These are phyloP conservation scores for Anticlea derivata DNA, from an alignment of 2,888 invertebrate species.

Conservation along the genomic window DNA sequence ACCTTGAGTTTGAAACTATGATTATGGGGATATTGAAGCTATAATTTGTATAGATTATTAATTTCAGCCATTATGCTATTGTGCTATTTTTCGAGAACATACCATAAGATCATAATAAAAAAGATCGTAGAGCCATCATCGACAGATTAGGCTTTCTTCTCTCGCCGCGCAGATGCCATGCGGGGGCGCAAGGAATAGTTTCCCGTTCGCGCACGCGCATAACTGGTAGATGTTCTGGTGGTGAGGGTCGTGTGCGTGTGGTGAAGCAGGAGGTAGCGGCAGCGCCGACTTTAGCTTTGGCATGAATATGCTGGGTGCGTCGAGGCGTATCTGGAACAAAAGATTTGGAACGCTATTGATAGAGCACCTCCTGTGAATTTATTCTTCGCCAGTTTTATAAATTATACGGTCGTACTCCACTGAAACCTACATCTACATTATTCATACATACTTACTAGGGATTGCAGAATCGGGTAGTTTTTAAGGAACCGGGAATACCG, in stretches of 20 bases:
- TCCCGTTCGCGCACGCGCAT: constrained; percentile 95
- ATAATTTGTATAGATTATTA: not conserved
- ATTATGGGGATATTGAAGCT: constrained; percentile 2
- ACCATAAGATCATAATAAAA: too few species aligned
- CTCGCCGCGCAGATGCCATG: constrained; percentile 89
- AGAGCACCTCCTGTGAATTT: too few species aligned
- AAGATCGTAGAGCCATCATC: constrained; percentile 59
- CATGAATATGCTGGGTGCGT: constrained; percentile 86
- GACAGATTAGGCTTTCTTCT: constrained; percentile 80
- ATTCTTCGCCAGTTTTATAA: too few species aligned
- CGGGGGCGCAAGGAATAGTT: constrained; percentile 93
- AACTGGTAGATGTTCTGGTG: constrained; percentile 92
- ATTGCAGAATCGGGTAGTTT: too few species aligned
- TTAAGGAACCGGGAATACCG: too few species aligned
- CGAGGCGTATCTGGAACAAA: constrained; percentile 84
- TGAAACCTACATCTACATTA: too few species aligned
- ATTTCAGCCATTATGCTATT: not conserved
- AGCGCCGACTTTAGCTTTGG: constrained; percentile 86
- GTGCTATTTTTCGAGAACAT: constrained; percentile 1
- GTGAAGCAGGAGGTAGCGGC: constrained; percentile 77
- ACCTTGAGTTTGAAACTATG: not conserved
- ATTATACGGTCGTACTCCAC: too few species aligned
- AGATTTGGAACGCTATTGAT: too few species aligned
- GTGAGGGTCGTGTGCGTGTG: constrained; percentile 79
- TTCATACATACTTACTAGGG: too few species aligned